phyloP scores from a whole-genome alignment of 1,140 invertebrate species.

The Bombus sibiricus region DNA sequence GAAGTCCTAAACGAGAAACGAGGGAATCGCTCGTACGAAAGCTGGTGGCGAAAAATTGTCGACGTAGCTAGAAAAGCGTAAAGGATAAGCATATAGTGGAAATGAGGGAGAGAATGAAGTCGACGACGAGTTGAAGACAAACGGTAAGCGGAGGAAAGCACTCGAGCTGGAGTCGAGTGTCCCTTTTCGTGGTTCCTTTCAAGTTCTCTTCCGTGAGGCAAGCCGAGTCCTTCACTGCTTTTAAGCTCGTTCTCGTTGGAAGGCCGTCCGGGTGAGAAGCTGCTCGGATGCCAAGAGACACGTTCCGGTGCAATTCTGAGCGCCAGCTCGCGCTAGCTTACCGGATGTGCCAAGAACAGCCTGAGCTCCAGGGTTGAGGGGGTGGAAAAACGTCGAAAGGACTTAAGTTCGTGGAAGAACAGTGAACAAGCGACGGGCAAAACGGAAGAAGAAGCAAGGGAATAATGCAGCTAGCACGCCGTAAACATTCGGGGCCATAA shows the following conservation, averaged over 20 bases:
- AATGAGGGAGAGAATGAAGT: constrained; percentile 10
- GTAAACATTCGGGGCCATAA: constrained; percentile 66
- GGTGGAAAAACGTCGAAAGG: constrained; percentile 45
- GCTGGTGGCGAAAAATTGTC: constrained; percentile 40
- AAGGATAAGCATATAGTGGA: neutral
- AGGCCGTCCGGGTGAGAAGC: constrained; percentile 44
- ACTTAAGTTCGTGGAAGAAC: constrained; percentile 54
- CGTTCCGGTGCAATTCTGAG: constrained; percentile 23
- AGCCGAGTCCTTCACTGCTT: constrained; percentile 63
- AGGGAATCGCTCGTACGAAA: constrained; percentile 45
- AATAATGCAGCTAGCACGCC: constrained; percentile 54
- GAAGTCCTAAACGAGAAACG: constrained; percentile 11
- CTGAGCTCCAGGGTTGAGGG: neutral
- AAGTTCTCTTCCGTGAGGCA: constrained; percentile 63
- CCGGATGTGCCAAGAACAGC: constrained; percentile 40
- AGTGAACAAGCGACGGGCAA: constrained; percentile 21
- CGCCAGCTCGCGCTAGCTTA: constrained; percentile 19
- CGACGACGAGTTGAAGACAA: constrained; percentile 52
- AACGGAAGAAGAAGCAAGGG: constrained; percentile 42
- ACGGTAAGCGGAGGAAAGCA: constrained; percentile 58
- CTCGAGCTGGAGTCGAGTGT: constrained; percentile 63
- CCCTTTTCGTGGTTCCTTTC: constrained; percentile 67
- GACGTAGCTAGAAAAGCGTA: neutral
- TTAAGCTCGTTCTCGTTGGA: constrained; percentile 64
- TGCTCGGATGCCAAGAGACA: constrained; percentile 53